Base-by-base conservation (phyloP, 2,888 invertebrate genomes). In the Ernsta delagoae region DNA sequence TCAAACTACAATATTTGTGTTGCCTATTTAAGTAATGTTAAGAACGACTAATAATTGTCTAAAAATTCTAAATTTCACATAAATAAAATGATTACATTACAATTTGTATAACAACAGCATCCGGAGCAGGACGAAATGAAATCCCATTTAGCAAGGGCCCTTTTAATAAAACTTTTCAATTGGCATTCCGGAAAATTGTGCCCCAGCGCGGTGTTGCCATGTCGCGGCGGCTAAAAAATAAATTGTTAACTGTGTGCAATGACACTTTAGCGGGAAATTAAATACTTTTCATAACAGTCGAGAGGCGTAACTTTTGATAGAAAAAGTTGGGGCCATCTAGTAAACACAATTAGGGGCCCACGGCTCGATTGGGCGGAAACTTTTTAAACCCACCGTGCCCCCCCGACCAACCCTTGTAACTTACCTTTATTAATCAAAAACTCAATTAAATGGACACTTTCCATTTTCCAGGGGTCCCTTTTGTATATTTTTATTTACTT, bases 281-380 rank as follows among this genome's bases (percentile, higher is more conserved):
- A 90, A 90, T 87, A 87, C 86, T 86, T 86, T 36, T 86, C 82
- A 84, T 84, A 84, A 82, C 80, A 75, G 77, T 79, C 79, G 79
- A 82, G 80, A 78, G 76, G 75, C 78, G 79, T 78, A 90, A 90
- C 85, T 89, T 88, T 89, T 86, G 89, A 90, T 90, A 88, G 90
- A 90, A 92, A 91, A 92, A 91, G 90, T 91, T 92, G 76, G 69
- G 77, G 76, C 76, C 62, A 77, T 79, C 79, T 85, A 88, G 86
- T 90, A 89, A 91, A 90, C 87, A 89, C 85, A 88, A 90, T 90
- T 89, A 90, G 82, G 83, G 73, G 3, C 73, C 74, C 80, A 82
- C 75, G 82, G 80, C 82, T 80, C 85, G 81, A 90, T 88, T 81
- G 82, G 76, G 77, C 77, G 72, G 75, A 72, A 85, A 84, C 81